phyloP scores from a whole-genome alignment of 92 coral and sea anemone genomes.

The Porites cylindrica region DNA sequence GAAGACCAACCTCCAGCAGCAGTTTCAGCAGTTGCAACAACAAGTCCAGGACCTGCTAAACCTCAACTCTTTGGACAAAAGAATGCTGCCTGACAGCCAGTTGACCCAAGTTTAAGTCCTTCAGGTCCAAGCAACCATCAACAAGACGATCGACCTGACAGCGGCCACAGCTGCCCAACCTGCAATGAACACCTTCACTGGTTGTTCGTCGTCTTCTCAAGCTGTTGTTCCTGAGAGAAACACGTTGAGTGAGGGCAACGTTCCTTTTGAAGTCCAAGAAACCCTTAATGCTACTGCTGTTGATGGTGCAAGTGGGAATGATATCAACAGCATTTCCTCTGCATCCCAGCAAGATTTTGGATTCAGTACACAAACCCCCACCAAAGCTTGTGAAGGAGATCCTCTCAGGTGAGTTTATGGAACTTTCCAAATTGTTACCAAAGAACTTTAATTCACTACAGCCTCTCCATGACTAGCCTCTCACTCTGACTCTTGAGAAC shows the following conservation, averaged over 20 bases:
- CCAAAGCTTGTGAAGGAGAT: constrained; percentile 33
- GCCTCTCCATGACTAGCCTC: constrained; percentile 35
- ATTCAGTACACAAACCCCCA: constrained; percentile 52
- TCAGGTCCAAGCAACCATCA: constrained; percentile 32
- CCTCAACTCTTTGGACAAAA: neutral
- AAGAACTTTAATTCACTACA: constrained; percentile 48
- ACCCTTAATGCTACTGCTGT: neutral
- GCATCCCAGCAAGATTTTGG: constrained; percentile 16
- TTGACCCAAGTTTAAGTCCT: constrained; percentile 21
- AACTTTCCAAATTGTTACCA: constrained; percentile 48
- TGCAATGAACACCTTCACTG: neutral
- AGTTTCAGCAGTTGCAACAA: constrained; percentile 14
- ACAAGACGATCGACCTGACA: constrained; percentile 10
- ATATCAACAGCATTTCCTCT: neutral
- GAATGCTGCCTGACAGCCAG: constrained; percentile 24
- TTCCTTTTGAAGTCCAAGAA: neutral
- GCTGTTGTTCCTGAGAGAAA: neutral
- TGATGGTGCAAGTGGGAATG: neutral
- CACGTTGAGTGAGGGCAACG: constrained; percentile 3
- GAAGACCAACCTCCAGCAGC: neutral
- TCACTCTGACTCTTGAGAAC: constrained; percentile 25
- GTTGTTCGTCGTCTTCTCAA: neutral
- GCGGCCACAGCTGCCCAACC: too few species aligned
- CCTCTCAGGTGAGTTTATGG: constrained; percentile 62
- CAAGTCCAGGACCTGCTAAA: constrained; percentile 17